Percentiles rank a stretch among this genome's conserved stretches.
These are phyloP conservation scores for human (Homo sapiens) DNA, from an alignment of 2,113 vertebrate genomes.

Conservation along the genomic window GRCh38 chr2:60149001-60149500, in stretches of 20 bases:
- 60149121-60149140: not conserved
- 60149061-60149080: not conserved
- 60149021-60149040: not conserved
- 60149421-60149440: not conserved
- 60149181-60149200: not conserved
- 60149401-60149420: not conserved
- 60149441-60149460: not conserved
- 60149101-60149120: not conserved
- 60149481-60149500: not conserved
- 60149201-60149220: not conserved
- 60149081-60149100: not conserved
- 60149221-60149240: not conserved
- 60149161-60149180: not conserved
- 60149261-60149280: not conserved
- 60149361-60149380: not conserved
- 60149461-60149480: not conserved
- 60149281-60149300: not conserved
- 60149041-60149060: not conserved
- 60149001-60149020: not conserved
- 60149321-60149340: not conserved
- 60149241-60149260: not conserved
- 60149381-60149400: not conserved
- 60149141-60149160: not conserved
- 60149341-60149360: not conserved
- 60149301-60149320: not conserved